These are phyloP conservation scores for Pyrrhosoma nymphula DNA, from an alignment of 2,888 invertebrate genomes.

Conservation along the genomic window DNA sequence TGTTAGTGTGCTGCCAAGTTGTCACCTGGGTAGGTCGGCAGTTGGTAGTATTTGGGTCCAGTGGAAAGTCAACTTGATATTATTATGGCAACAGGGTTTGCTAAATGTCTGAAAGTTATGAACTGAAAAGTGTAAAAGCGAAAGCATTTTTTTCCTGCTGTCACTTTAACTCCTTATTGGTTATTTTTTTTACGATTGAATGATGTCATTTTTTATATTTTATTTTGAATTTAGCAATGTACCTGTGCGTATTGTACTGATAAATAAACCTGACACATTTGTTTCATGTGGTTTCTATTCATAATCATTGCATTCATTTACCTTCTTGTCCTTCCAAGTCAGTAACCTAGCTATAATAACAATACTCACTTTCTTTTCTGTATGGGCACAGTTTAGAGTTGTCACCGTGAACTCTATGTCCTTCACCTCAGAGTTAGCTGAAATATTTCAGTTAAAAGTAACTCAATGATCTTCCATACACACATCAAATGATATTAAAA, in stretches of 20 bases:
- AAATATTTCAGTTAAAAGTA: conserved; percentile 73
- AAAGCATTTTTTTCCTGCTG: not conserved
- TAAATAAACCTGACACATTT: conserved; percentile 17
- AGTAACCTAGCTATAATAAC: not conserved
- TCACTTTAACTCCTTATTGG: not conserved
- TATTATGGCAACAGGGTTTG: not conserved
- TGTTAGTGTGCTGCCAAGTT: not conserved
- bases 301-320: not conserved
- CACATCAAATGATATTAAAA: not conserved
- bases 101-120: not conserved
- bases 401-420: conserved; percentile 94
- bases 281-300: not conserved
- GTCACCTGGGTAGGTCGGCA: not conserved
- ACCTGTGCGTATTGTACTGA: not conserved
- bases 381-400: conserved; percentile 86
- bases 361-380: conserved; percentile 74
- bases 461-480: not conserved
- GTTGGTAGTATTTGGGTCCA: not conserved
- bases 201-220: conserved; percentile 29
- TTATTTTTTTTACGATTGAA: conserved; percentile 13
- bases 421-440: conserved; percentile 89
- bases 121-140: not conserved
- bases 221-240: not conserved
- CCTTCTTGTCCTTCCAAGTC: not conserved
- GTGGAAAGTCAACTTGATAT: not conserved